Evolutionary conservation across 2,888 invertebrate species (phyloP), one percentile per base, ranked within the genome.

Genomic region (Tholera decimalis): DNA sequence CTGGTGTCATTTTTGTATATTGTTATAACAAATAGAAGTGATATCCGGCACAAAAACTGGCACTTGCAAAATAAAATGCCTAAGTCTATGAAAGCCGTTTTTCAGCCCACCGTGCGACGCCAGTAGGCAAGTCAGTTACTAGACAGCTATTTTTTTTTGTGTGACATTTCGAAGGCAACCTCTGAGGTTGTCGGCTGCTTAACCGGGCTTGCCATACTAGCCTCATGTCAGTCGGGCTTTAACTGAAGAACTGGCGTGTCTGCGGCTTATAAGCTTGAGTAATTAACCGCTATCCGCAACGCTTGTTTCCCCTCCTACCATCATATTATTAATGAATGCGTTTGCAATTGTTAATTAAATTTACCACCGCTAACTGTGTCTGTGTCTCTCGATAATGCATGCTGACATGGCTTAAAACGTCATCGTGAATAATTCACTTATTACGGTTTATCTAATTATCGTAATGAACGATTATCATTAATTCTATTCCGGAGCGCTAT

Each of bases 231-330:
- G 39, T 22, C 49, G 1, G 26, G 37, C 39, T 49, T 75, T 26
- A 70, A 11, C 30, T n/a, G 44, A 30, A 62, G 37, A 3, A 46
- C 20, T 62, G 51, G 43, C 67, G 67, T 77, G 66, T 62, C 53
- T 88, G 51, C 64, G 71, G 59, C 79, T 74, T 87, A 84, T 88
- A 89, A 64, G 87, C 86, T 87, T 83, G 61, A 78, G 76, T 82
- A 82, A 89, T 88, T 86, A 88, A 88, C 87, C 83, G 76, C 78
- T 81, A 80, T 67, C 73, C 75, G 78, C 74, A 81, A 85, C 84
- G 83, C 80, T 85, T 79, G 79, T 83, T 85, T 77, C 79, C 71
- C 60, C 73, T 71, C 72, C 68, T 67, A 64, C 59, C 69, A 54
- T 61, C 69, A 54, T 61, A 61, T 63, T 69, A 64, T 65, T 67